Percentiles rank a stretch among this genome's conserved stretches.
Conservation (phyloP, 2,888 invertebrate species). For the Drosophila melanocephala region DNA sequence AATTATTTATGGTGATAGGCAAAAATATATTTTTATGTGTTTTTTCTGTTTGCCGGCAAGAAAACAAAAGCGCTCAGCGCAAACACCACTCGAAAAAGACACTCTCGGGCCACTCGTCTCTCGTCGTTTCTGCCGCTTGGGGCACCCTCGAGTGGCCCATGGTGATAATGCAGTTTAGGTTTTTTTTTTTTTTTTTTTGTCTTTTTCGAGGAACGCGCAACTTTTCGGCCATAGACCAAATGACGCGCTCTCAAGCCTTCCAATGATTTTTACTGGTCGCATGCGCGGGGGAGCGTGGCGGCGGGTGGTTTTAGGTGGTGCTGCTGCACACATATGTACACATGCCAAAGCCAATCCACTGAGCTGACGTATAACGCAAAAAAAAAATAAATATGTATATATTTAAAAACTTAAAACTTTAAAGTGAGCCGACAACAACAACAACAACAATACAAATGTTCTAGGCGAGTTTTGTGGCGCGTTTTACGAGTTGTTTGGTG, state of each 20-base stretch:
- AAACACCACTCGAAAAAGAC: conserved; percentile 72
- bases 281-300: conserved; percentile 12
- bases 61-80: conserved; percentile 70
- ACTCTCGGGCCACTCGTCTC: conserved; percentile 70
- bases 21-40: conserved; percentile 74
- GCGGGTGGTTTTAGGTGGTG: conserved; percentile 13
- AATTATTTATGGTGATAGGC: conserved; percentile 83
- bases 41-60: conserved; percentile 71
- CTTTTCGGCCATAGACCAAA: conserved; percentile 57
- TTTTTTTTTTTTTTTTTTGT: not conserved
- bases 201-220: conserved; percentile 35
- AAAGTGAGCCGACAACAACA: conserved; percentile 65
- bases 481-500: conserved; percentile 48
- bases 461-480: conserved; percentile 45
- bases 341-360: conserved; percentile 46
- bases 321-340: conserved; percentile 4
- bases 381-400: not conserved
- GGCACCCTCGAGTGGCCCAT: conserved; percentile 58
- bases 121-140: conserved; percentile 14
- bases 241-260: conserved; percentile 47
- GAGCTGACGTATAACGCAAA: conserved; percentile 49
- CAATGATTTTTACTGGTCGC: conserved; percentile 10
- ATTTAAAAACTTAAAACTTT: conserved; percentile 45
- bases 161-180: conserved; percentile 74
- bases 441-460: conserved; percentile 26